These are phyloP conservation scores for Brotula barbata DNA, from an alignment of 2,797 vertebrate genomes.

Conservation along the genomic window DNA sequence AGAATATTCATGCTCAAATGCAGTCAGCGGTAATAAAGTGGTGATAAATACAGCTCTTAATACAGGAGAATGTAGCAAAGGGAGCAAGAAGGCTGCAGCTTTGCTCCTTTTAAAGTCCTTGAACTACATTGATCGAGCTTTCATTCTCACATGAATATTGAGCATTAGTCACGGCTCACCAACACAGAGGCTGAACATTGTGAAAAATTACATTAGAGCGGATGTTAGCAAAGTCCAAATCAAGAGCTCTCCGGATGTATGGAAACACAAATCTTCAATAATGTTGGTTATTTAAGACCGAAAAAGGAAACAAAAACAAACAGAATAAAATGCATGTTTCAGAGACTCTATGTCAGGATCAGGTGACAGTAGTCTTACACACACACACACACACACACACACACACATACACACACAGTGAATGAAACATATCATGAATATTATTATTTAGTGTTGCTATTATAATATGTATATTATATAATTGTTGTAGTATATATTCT, in stretches of 20 bases:
- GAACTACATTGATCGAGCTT: constrained; percentile 54
- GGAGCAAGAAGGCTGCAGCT: constrained; percentile 19
- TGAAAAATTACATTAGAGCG: constrained; percentile 34
- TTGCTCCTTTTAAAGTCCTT: constrained; percentile 50
- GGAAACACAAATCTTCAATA: no score
- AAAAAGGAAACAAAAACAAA: no score
- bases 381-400: no score
- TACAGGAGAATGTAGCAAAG: constrained; percentile 6
- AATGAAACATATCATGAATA: no score
- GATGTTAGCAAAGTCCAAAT: constrained; percentile 24
- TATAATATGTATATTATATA: no score
- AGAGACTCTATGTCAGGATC: no score
- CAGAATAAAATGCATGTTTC: no score
- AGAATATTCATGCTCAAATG: constrained; percentile 22
- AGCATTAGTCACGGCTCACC: constrained; percentile 53
- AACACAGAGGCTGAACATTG: constrained; percentile 39
- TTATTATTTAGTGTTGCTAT: no score
- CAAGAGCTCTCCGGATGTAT: background rate
- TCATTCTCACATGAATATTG: constrained; percentile 56
- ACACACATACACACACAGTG: no score
- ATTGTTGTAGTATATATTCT: no score
- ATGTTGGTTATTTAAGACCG: no score
- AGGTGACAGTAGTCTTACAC: no score
- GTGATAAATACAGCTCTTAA: constrained; percentile 19
- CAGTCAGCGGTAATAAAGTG: constrained; percentile 27